These are phyloP conservation scores for Mesitornis unicolor DNA, from an alignment of 2,113 vertebrate species.

Conservation along the genomic window DNA sequence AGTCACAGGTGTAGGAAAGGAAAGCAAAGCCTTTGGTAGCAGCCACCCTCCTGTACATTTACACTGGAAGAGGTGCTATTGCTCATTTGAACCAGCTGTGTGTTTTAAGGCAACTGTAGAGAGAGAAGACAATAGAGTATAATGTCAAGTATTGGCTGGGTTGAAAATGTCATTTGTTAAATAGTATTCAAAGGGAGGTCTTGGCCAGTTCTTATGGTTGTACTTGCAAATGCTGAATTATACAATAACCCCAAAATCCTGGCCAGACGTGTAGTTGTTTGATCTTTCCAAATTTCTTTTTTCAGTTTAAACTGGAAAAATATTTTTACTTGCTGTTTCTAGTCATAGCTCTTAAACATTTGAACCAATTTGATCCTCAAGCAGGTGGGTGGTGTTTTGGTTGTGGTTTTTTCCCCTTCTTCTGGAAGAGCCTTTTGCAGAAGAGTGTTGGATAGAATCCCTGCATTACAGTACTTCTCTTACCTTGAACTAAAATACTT, in stretches of 20 bases:
- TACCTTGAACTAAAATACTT: neutral
- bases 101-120: neutral
- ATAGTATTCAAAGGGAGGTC: neutral
- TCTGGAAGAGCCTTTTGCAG: neutral
- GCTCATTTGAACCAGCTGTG: neutral
- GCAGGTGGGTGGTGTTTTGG: neutral
- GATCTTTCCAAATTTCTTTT: neutral
- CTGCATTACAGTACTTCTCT: neutral
- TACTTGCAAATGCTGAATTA: neutral
- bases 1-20: neutral
- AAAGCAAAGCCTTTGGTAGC: neutral
- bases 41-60: neutral
- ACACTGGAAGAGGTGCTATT: neutral
- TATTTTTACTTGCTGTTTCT: neutral
- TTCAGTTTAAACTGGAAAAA: neutral
- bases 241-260: neutral
- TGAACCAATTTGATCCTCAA: neutral
- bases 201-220: neutral
- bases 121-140: neutral
- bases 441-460: neutral
- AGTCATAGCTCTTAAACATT: neutral
- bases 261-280: neutral
- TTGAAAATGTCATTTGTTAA: neutral
- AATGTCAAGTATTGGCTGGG: neutral
- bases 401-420: neutral